These are phyloP conservation scores for Dallia pectoralis DNA, from an alignment of 2,797 vertebrate genomes.

Conservation along the genomic window DNA sequence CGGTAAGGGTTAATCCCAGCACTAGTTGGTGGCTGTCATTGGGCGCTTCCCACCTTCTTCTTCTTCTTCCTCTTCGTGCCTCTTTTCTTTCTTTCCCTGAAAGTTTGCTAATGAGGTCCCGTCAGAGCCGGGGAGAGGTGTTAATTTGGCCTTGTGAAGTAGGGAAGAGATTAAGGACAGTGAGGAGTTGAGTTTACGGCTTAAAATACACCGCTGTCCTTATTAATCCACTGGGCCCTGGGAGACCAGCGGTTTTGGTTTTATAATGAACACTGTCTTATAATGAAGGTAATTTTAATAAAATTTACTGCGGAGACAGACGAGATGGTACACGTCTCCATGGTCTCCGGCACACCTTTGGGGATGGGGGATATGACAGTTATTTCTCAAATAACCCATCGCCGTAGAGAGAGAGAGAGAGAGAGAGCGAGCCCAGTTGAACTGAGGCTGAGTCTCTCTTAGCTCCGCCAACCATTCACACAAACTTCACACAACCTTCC, in stretches of 20 bases:
- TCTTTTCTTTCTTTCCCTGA: slow-evolving; percentile 76
- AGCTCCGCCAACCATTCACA: slow-evolving; percentile 21
- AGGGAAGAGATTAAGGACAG: slow-evolving; percentile 86
- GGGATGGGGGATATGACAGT: slow-evolving; percentile 61
- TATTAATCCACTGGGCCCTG: slow-evolving; percentile 82
- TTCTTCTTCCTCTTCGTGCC: slow-evolving; percentile 45
- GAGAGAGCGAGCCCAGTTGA: slow-evolving; percentile 40
- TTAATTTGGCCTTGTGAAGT: slow-evolving; percentile 86
- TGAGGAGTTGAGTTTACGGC: slow-evolving; percentile 83
- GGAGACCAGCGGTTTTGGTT: slow-evolving; percentile 77
- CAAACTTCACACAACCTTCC: slow-evolving; percentile 8
- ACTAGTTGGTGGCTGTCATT: slow-evolving; percentile 78
- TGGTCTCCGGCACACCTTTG: slow-evolving; percentile 67
- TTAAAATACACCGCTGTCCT: slow-evolving; percentile 87
- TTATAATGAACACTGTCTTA: slow-evolving; percentile 82
- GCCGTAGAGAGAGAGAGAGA: slow-evolving; percentile 58
- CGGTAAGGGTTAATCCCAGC: slow-evolving; percentile 80
- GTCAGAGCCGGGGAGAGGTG: slow-evolving; percentile 84
- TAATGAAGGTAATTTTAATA: slow-evolving; percentile 85
- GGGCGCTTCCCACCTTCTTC: slow-evolving; percentile 73
- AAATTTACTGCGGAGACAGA: slow-evolving; percentile 66
- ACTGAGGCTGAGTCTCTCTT: slow-evolving; percentile 1
- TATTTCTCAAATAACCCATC: slow-evolving; percentile 66
- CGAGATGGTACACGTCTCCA: slow-evolving; percentile 60
- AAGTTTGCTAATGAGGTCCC: slow-evolving; percentile 86